These are phyloP conservation scores for Cebidichthys violaceus DNA, from an alignment of 2,113 vertebrate genomes.

Conservation along the genomic window DNA sequence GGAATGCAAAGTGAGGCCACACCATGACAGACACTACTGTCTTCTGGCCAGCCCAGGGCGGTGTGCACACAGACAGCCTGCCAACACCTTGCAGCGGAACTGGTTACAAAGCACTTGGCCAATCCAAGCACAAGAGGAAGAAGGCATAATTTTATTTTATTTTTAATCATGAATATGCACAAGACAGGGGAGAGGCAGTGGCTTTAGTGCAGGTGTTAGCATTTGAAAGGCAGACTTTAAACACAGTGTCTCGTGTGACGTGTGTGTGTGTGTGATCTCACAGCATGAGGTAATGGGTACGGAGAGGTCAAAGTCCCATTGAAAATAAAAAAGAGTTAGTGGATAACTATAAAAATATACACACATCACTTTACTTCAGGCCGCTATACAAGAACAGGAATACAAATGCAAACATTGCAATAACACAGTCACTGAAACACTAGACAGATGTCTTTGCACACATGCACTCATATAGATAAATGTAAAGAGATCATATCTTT, in stretches of 20 bases:
- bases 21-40: slow-evolving; percentile 53
- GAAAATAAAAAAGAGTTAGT: slow-evolving; percentile 29
- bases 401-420: not conserved
- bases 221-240: slow-evolving; percentile 49
- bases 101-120: slow-evolving; percentile 12
- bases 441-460: not conserved
- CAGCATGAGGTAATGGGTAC: slow-evolving; percentile 62
- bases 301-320: slow-evolving; percentile 29
- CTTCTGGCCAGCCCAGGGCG: slow-evolving; percentile 17
- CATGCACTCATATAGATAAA: not conserved
- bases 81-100: slow-evolving; percentile 37
- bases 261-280: slow-evolving; percentile 59
- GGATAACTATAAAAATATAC: slow-evolving; percentile 16
- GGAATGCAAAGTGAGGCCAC: slow-evolving; percentile 65
- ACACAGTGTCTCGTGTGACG: slow-evolving; percentile 35
- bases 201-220: slow-evolving; percentile 57
- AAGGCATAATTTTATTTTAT: not conserved
- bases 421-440: not conserved
- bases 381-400: not conserved
- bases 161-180: slow-evolving; percentile 2
- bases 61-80: slow-evolving; percentile 14
- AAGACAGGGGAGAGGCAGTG: slow-evolving; percentile 7
- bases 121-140: slow-evolving; percentile 46
- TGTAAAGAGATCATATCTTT: not conserved
- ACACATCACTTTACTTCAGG: not conserved